Percentiles rank a stretch among this genome's conserved stretches.
These are phyloP conservation scores for Slavum lentiscoides DNA, from an alignment of 2,888 invertebrate species.

Conservation along the genomic window DNA sequence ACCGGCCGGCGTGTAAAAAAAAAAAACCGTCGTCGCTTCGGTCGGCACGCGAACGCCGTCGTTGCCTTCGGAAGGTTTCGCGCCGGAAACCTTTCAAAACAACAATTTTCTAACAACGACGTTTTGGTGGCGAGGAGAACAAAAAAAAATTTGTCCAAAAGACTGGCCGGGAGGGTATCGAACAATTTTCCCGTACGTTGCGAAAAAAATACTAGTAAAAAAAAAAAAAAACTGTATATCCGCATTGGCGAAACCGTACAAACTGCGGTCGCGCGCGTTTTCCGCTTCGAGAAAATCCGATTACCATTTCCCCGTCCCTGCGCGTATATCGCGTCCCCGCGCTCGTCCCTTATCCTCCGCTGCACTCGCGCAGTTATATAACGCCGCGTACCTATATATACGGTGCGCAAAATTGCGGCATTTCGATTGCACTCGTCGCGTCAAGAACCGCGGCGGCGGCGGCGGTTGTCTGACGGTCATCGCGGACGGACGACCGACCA, in stretches of 20 bases:
- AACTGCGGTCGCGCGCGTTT: constrained; percentile 21
- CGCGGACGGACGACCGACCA: too few species aligned
- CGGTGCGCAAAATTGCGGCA: constrained; percentile 39
- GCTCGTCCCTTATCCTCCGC: not conserved
- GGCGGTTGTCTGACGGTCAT: not conserved
- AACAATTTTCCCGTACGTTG: constrained; percentile 19
- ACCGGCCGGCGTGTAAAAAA: constrained; percentile 32
- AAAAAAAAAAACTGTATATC: constrained; percentile 27
- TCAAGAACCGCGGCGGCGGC: constrained; percentile 5
- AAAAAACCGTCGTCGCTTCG: constrained; percentile 1
- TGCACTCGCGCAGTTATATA: too few species aligned
- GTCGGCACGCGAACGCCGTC: constrained; percentile 9
- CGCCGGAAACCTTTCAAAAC: constrained; percentile 31
- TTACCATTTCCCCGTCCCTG: constrained; percentile 13
- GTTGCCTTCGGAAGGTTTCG: constrained; percentile 35
- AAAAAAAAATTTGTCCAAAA: constrained; percentile 34
- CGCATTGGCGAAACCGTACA: constrained; percentile 48
- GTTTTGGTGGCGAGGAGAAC: not conserved
- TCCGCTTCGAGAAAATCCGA: constrained; percentile 34
- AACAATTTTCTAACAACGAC: not conserved
- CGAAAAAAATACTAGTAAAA: constrained; percentile 1
- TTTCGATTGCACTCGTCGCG: constrained; percentile 28
- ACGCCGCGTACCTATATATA: not conserved
- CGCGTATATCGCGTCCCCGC: not conserved
- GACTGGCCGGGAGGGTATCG: not conserved